These are phyloP conservation scores for Dolichoris vasculosae DNA, from an alignment of 1,140 invertebrate genomes.

Conservation along the genomic window DNA sequence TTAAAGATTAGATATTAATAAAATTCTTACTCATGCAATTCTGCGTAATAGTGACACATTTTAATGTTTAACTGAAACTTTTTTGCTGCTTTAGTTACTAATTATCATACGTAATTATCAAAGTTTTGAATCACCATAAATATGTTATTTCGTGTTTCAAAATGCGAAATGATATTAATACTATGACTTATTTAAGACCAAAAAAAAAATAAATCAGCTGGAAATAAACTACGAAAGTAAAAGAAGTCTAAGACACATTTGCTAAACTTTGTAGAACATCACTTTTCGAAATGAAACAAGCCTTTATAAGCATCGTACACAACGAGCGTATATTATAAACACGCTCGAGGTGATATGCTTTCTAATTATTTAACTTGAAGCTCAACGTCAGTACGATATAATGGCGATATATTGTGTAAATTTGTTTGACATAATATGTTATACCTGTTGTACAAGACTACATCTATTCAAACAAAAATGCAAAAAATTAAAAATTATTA, in stretches of 20 bases:
- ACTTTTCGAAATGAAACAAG: slow-evolving; percentile 14
- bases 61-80: neutral
- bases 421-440: neutral
- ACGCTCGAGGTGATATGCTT: slow-evolving; percentile 41
- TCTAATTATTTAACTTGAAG: slow-evolving; percentile 46
- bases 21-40: neutral
- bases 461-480: too few relatives aligned
- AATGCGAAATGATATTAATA: too few relatives aligned
- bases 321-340: neutral
- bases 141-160: too few relatives aligned
- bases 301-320: slow-evolving; percentile 1
- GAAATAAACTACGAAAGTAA: neutral
- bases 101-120: too few relatives aligned
- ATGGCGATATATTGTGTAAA: neutral
- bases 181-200: too few relatives aligned
- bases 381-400: neutral
- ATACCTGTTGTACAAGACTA: too few relatives aligned
- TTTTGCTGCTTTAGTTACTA: too few relatives aligned
- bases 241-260: too few relatives aligned
- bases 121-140: too few relatives aligned
- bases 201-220: neutral
- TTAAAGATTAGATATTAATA: neutral
- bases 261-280: neutral
- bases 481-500: neutral
- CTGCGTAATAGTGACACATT: neutral